Evolutionary conservation across 2,113 vertebrate genomes (phyloP).

Genomic region (Delphinapterus leucas): DNA sequence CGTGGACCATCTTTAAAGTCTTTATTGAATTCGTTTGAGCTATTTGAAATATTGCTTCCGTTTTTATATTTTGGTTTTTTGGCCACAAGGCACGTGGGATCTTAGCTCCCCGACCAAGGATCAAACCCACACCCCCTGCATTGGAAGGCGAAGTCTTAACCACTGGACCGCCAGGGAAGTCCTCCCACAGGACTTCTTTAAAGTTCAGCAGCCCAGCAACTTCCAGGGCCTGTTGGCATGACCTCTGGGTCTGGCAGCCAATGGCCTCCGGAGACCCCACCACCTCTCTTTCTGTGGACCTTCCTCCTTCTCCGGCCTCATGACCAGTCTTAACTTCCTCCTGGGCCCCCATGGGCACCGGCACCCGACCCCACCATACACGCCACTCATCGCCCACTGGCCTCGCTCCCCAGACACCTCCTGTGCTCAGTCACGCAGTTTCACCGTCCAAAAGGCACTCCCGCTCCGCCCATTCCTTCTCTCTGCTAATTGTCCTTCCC

Average conservation of each 20-base stretch:
- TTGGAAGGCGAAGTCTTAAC: no score
- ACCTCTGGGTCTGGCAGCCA: not conserved
- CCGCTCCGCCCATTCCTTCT: not conserved
- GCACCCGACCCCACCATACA: not conserved
- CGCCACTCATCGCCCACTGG: fast-evolving
- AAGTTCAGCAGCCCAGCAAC: not conserved
- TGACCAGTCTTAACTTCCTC: not conserved
- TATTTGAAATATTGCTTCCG: no score
- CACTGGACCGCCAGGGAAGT: no score
- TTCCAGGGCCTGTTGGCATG: not conserved
- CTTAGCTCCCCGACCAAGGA: no score
- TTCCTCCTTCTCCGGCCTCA: not conserved
- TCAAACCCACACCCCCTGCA: no score
- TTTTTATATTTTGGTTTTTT: no score
- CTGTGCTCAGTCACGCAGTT: not conserved
- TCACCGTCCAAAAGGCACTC: not conserved
- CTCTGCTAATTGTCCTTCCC: not conserved
- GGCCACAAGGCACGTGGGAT: no score
- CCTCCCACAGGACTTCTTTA: not conserved
- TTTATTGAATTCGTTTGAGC: no score
- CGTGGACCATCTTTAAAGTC: no score
- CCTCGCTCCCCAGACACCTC: not conserved
- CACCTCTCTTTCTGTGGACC: not conserved
- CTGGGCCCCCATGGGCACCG: not conserved
- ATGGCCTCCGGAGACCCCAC: no score